These are phyloP conservation scores for Atopsyche davidsoni DNA, from an alignment of 1,140 invertebrate species.

Conservation along the genomic window DNA sequence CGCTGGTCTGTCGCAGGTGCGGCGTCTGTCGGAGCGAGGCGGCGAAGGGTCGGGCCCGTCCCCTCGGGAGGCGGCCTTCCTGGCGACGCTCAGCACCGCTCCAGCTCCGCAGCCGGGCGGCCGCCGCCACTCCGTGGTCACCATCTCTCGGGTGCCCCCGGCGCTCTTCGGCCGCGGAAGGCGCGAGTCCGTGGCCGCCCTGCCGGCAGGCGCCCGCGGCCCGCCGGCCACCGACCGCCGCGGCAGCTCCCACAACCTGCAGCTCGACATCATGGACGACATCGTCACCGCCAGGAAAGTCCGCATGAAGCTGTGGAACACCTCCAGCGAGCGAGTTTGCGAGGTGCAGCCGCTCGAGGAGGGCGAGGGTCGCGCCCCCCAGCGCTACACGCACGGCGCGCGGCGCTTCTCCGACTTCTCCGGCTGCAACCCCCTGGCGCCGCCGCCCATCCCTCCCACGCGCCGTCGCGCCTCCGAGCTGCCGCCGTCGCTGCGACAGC, in stretches of 20 bases:
- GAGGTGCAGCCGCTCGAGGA: conserved; percentile 72
- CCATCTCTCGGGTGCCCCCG: conserved; percentile 70
- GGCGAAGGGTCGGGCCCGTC: conserved; percentile 63
- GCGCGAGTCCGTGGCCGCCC: conserved; percentile 72
- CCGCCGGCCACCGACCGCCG: conserved; percentile 61
- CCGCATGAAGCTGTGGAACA: conserved; percentile 75
- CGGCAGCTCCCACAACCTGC: conserved; percentile 73
- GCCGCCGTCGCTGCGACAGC: conserved; percentile 47
- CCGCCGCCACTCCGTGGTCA: conserved; percentile 74
- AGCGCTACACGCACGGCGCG: conserved; percentile 52
- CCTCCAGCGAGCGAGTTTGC: conserved; percentile 69
- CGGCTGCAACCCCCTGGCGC: conserved; percentile 38
- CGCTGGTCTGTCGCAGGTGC: conserved; percentile 59
- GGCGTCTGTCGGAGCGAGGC: conserved; percentile 68
- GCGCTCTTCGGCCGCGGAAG: conserved; percentile 67
- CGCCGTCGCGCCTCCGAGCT: conserved; percentile 61
- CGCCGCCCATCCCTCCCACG: conserved; percentile 48
- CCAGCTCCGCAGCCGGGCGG: conserved; percentile 64
- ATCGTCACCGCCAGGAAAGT: conserved; percentile 76
- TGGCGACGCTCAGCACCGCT: conserved; percentile 70
- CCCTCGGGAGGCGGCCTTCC: conserved; percentile 67
- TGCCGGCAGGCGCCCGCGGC: conserved; percentile 50
- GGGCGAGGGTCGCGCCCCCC: conserved; percentile 48
- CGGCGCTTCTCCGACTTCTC: conserved; percentile 69
- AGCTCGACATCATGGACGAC: conserved; percentile 81